Conservation (phyloP, 1,140 invertebrate genomes). For the Pseudomyrmex gracilis region DNA sequence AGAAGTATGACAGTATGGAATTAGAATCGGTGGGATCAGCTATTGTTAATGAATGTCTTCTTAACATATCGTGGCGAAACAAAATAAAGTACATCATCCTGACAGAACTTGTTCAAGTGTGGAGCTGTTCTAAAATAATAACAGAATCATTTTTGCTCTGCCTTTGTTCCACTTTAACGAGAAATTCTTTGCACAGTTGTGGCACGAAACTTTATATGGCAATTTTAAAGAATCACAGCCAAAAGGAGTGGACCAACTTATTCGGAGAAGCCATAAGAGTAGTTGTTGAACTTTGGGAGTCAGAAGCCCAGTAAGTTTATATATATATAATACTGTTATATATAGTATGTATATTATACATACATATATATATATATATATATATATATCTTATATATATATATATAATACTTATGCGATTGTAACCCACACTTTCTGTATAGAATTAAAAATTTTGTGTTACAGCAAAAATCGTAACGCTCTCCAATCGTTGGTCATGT, state of each 20-base stretch:
- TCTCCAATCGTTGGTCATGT: conserved; percentile 74
- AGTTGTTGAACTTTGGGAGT: conserved; percentile 72
- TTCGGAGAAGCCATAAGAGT: conserved; percentile 68
- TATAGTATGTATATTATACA: background rate
- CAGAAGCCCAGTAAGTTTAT: conserved; percentile 73
- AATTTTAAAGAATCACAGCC: conserved; percentile 72
- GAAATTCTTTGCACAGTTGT: conserved; percentile 72
- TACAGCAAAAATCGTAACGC: conserved; percentile 75
- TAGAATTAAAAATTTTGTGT: conserved; percentile 4
- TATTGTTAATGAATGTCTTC: conserved; percentile 72
- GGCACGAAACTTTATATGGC: conserved; percentile 76
- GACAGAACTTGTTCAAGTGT: conserved; percentile 74
- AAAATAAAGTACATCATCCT: conserved; percentile 79
- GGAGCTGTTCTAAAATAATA: conserved; percentile 42
- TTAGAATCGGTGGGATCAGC: background rate
- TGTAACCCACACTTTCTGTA: too few species aligned
- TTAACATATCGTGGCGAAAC: conserved; percentile 78
- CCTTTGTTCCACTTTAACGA: conserved; percentile 72
- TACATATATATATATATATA: conserved; percentile 11
- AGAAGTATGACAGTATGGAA: conserved; percentile 70
- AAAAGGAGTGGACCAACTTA: conserved; percentile 71
- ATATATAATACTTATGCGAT: too few species aligned
- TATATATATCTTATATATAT: background rate
- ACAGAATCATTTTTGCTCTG: conserved; percentile 63
- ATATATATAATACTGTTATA: background rate